phyloP scores from a whole-genome alignment of 1,140 invertebrate species.

The Trichonephila clavata region DNA sequence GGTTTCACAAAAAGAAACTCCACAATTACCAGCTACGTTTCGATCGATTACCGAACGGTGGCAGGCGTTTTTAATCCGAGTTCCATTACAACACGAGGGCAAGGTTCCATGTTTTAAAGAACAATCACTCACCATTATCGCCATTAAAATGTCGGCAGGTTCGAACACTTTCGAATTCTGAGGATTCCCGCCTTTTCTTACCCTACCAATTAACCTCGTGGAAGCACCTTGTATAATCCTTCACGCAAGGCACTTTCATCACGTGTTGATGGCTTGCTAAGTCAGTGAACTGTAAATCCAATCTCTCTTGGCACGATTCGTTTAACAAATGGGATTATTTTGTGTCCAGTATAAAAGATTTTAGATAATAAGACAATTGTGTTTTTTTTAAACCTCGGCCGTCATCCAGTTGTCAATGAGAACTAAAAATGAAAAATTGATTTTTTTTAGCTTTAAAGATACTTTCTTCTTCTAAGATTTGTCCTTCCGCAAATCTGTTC shows the following conservation, averaged over 20 bases:
- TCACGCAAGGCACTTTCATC: not conserved
- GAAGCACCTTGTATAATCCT: not conserved
- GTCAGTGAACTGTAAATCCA: slow-evolving; percentile 26
- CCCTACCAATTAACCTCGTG: slow-evolving; percentile 42
- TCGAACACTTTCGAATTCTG: slow-evolving; percentile 3
- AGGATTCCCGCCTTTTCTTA: slow-evolving; percentile 28
- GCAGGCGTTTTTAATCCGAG: not conserved
- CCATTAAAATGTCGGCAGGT: slow-evolving; percentile 58
- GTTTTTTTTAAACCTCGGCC: not conserved
- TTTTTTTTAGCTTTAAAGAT: not conserved
- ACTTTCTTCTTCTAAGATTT: not conserved
- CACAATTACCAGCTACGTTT: slow-evolving; percentile 9
- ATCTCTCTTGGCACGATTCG: not conserved
- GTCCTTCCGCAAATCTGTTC: not conserved
- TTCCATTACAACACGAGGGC: not conserved
- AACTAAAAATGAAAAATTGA: not conserved
- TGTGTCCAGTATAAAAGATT: not conserved
- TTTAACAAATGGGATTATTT: not conserved
- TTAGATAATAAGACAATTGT: not conserved
- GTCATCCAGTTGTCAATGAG: not conserved
- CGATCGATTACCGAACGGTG: slow-evolving; percentile 9
- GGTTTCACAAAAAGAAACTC: not conserved
- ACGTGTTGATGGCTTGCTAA: not conserved
- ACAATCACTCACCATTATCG: slow-evolving; percentile 60
- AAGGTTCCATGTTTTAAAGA: slow-evolving; percentile 28